These are phyloP conservation scores for Hexactinellida sp. DNA, from an alignment of 37 sponge, comb jelly and placozoan species.

Conservation along the genomic window DNA sequence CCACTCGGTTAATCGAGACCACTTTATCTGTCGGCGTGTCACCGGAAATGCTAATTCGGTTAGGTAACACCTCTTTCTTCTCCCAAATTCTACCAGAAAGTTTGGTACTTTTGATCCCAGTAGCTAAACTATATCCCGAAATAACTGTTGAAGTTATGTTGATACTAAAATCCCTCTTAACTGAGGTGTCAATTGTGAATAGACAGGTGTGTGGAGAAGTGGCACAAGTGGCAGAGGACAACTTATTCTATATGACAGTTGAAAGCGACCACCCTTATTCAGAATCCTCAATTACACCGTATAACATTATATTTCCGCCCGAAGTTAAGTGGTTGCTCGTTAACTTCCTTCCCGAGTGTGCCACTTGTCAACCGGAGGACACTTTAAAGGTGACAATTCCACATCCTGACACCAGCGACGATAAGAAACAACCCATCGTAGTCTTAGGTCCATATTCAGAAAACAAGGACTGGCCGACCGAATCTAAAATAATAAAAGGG, in stretches of 20 bases:
- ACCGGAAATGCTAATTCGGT: neutral
- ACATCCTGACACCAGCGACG: neutral
- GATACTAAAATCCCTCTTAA: neutral
- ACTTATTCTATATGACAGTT: neutral
- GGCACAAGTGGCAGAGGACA: neutral
- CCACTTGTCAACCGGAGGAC: conserved; percentile 17
- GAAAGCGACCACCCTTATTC: conserved; percentile 10
- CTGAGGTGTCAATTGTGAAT: neutral
- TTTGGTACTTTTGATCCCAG: neutral
- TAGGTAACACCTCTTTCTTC: neutral
- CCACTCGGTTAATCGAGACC: neutral
- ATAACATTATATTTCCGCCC: neutral
- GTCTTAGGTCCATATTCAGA: neutral
- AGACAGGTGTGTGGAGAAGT: neutral
- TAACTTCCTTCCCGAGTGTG: conserved; percentile 12
- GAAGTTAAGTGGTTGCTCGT: conserved; percentile 17
- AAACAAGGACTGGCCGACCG: neutral
- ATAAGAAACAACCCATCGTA: neutral
- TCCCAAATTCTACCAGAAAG: neutral
- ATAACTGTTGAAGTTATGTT: neutral
- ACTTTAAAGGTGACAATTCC: conserved; percentile 9
- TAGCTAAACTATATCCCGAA: neutral
- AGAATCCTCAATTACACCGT: neutral
- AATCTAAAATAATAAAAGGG: conserved; percentile 27
- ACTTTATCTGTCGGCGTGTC: neutral